Base-by-base conservation (phyloP, 2,888 invertebrate species). In the Brenthis daphne region DNA sequence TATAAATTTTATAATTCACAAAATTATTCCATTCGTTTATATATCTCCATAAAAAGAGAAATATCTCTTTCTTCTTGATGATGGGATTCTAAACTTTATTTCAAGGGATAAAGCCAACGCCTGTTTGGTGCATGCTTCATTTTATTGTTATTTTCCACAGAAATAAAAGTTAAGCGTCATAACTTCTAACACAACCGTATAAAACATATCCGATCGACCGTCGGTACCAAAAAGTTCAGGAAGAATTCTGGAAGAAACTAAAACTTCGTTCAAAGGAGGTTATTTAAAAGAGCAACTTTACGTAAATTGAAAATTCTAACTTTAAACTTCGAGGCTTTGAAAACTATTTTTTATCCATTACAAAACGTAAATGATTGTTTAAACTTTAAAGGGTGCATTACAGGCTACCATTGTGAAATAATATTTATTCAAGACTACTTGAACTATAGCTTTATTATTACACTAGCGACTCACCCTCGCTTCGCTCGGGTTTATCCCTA, bases 1-100 rank as follows among this genome's bases (percentile, higher is more conserved):
- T 74, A 73, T 72, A 73, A 75, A 76, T 74, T 73, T 74, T 73
- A 73, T 73, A 71, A 73, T 73, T 73, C 69, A 55, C 57, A 65
- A 68, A 71, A 68, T 71, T 71, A 67, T 60, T 56, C 57, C 57
- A 48, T 47, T 71, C 64, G 51, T 66, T 65, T 54, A 37, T 11
- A 43, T 56, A 57, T 54, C 12, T 12, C 12, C 20, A 33, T n/a
- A 37, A 20, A 55, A 29, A 48, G 24, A 33, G 8, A 53, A 53
- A 53, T 53, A 53, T n/a, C 51, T 53, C 51, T 53, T 53, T 14
- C 37, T 43, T 11, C 11, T 43, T 43, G 37, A 43, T 8, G 37
- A 43, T 43, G 37, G 37, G 8, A 43, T 43, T 8, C 37, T 43
- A 43, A 43, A 43, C 37, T 43, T 43, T 43, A 11, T 43, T 43